Base-by-base conservation (phyloP, 2,113 vertebrate species). In the Heterocephalus glaber region DNA sequence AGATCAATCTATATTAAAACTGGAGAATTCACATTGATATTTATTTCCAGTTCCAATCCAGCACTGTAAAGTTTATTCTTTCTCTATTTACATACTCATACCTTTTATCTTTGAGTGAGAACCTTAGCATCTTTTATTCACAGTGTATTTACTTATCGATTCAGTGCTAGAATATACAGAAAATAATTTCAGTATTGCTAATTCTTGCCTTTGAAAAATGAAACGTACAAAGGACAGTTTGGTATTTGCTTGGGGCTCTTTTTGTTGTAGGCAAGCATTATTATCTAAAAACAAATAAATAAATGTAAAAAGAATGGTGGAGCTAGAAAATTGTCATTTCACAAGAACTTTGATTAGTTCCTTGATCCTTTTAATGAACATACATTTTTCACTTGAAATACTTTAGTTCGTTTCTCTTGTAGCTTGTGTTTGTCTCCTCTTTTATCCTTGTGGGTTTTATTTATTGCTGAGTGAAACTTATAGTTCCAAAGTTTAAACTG, bases 181-280 rank as follows among this genome's bases (percentile, higher is more conserved):
- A 95, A 79, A 56, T 86, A 80, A 81, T 74, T 72, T 89, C 38
- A 81, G n/a, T 58, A 52, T 65, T 92, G 49, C 41, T 66, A 86
- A 92, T 4, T 81, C 19, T 44, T 54, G 28, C 35, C 19, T 82
- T 47, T 92, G 58, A 76, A 85, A 61, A 80, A 63, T 79, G 56
- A 81, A 74, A 65, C 9, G 49, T 77, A 33, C 26, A 41, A 54
- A 65, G 9, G 68, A 68, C 1, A 35, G 19, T 70, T 92, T 22
- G 24, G 14, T 49, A 30, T 65, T 89, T 52, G 10, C 63, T 76
- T 74, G 81, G 81, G 80, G 9, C 1, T 79, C 49, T 81, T 80
- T 84, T n/a, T 81, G 7, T n/a, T 83, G 33, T 88, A 87, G 72
- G 63, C 68, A 81, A 52, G 63, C 74, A 26, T 17, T 82, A 3